Percentiles rank a stretch among this genome's conserved stretches.
phyloP scores from a whole-genome alignment of 2,113 vertebrate genomes.

The Mionectes macconnelli region DNA sequence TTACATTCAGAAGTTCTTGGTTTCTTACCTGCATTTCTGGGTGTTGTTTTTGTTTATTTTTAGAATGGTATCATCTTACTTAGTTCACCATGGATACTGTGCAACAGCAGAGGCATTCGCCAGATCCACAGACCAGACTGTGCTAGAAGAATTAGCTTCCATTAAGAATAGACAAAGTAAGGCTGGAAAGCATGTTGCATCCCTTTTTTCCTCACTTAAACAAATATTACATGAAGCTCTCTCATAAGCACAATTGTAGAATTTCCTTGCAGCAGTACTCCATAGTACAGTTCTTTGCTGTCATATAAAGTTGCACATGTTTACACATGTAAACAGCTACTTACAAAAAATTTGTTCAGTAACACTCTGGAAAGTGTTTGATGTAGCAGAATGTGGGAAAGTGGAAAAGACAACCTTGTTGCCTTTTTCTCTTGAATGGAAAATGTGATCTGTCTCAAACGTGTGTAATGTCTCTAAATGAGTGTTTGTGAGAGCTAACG shows the following conservation, averaged over 20 bases:
- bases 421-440: neutral
- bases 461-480: neutral
- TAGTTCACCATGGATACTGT: constrained; percentile 98
- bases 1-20: neutral
- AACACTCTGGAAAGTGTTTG: neutral
- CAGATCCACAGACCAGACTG: constrained; percentile 97
- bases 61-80: constrained; percentile 98
- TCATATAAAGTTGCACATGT: neutral
- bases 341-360: neutral
- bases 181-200: constrained; percentile 57
- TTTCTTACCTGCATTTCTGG: constrained; percentile 39
- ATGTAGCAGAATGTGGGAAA: neutral
- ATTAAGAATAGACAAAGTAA: constrained; percentile 99
- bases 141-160: constrained; percentile 97
- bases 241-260: neutral
- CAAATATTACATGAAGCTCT: neutral
- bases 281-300: neutral
- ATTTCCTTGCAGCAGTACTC: neutral
- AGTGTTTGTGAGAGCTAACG: neutral
- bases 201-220: neutral
- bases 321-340: neutral
- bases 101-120: constrained; percentile 98
- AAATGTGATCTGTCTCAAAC: neutral
- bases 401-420: too few species aligned
- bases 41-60: constrained; percentile 59